Evolutionary conservation across 2,888 invertebrate species (phyloP).

Genomic region (Caenorhabditis sp.): DNA sequence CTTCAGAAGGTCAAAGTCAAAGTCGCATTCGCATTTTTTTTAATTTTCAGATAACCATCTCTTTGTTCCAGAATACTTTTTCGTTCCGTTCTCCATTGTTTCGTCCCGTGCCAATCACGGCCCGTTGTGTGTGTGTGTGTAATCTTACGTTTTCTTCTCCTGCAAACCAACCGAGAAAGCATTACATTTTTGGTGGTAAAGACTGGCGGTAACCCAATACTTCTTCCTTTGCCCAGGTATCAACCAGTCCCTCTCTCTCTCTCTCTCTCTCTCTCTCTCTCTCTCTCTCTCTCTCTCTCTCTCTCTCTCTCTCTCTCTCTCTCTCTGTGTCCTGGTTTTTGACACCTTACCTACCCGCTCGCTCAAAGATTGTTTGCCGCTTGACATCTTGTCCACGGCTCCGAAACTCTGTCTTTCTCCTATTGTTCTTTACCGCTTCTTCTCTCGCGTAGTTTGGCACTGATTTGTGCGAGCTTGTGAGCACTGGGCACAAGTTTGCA

Average conservation of each 20-base stretch:
- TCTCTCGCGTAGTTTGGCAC: constrained; percentile 1
- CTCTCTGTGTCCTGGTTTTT: constrained; percentile 14
- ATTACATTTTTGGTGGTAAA: not conserved
- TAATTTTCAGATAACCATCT: no score
- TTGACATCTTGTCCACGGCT: constrained; percentile 5
- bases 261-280: not conserved
- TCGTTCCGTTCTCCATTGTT: not conserved
- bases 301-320: not conserved
- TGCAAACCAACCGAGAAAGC: not conserved
- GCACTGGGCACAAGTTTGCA: not conserved
- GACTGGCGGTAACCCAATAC: constrained; percentile 10
- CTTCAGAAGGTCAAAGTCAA: no score
- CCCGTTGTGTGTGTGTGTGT: no score
- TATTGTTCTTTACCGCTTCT: constrained; percentile 1
- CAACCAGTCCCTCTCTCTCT: not conserved
- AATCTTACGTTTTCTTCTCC: not conserved
- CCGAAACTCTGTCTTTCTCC: not conserved
- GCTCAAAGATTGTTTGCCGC: constrained; percentile 9
- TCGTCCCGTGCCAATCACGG: no score
- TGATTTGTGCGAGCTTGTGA: not conserved
- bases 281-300: not conserved
- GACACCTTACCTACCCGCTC: constrained; percentile 28
- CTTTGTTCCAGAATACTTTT: no score
- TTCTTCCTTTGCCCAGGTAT: not conserved
- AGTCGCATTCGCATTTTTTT: no score